Evolutionary conservation across 2,797 vertebrate genomes (phyloP), one percentile per base, ranked within the genome.

Genomic region (Leptatherina wallacei): DNA sequence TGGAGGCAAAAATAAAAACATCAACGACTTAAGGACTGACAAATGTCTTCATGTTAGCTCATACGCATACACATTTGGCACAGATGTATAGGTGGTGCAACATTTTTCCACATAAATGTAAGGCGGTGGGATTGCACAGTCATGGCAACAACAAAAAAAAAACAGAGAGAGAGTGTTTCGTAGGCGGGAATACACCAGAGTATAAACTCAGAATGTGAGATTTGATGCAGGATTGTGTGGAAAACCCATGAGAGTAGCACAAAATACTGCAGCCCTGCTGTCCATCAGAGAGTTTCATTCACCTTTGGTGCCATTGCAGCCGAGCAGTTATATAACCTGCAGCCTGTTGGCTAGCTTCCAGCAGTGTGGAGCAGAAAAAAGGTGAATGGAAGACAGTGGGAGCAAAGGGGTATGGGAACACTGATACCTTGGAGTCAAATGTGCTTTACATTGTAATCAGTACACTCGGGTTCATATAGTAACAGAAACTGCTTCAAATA

Each of bases 261-360:
- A 81, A 87, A 89, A 88, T 65, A 62, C 55, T 78, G 73, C 61
- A 57, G 65, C 71, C 61, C 73, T 42, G 55, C 73, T 47, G 78
- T 80, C 78, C 66, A 67, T 81, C 67, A 56, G 47, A 79, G 72
- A 80, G 78, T 78, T 87, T 85, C 82, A 87, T 85, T 90, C 88
- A 87, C 80, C 77, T 81, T 51, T 75, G 65, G 51, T 88, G 72
- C 63, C 72, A 79, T 55, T 51, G 67, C 72, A 79, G 56, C 61
- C 33, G 36, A 65, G 12, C 29, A 3, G 69, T 35, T 68, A 71
- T 68, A 69, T 81, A 90, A 90, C 64, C 56, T 30, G 63, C 75
- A 63, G 76, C 51, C 38, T 59, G 55, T 42, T 7, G 69, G 80
- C 70, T 36, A 22, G 3, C 16, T 66, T 79, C 81, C 80, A 81